Evolutionary conservation across 2,888 invertebrate genomes (phyloP), one percentile per base, ranked within the genome.

Genomic region (Dynastes maya): DNA sequence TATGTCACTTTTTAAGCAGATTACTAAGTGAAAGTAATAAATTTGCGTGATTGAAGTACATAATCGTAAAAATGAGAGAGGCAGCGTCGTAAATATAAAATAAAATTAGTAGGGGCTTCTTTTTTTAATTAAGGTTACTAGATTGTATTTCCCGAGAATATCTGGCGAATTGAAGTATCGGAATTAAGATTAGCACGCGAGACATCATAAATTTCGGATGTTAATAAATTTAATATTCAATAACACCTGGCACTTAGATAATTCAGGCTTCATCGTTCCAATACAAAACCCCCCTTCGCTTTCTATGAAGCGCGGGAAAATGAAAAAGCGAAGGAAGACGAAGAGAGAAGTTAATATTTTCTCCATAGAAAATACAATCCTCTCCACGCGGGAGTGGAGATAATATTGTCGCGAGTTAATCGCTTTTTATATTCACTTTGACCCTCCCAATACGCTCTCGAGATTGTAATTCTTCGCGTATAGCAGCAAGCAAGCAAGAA

Each of bases 381-480:
- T 29, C 29, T 61, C 22, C 61, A 29, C 29, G 27, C 22, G 27
- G 61, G 61, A 61, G 22, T 53, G 22, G 32, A 71, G 61, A 61
- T 72, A 72, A 72, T 72, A 72, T 72, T 72, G 72, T 72, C 40
- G 61, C 61, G 45, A 58, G 58, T 72, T 72, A 72, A 72, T 72
- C 72, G 72, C 40, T 72, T 72, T 61, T 58, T 72, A 61, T 61
- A 72, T 72, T 72, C 72, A 58, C 72, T 72, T 72, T 72, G 37
- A 58, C 72, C 61, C 58, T 37, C 61, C 58, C 72, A 53, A 58
- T 40, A 58, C 61, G 72, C 58, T 72, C 72, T 61, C 40, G 61
- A 72, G 72, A 72, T 72, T 72, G 72, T 72, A 72, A 72, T 72
- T 72, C 72, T 72, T 72, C 22, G 72, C 32, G 58, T 45, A 72